Evolutionary conservation across 2,888 invertebrate species (phyloP).

Genomic region (Lordiphosa fenestrarum): DNA sequence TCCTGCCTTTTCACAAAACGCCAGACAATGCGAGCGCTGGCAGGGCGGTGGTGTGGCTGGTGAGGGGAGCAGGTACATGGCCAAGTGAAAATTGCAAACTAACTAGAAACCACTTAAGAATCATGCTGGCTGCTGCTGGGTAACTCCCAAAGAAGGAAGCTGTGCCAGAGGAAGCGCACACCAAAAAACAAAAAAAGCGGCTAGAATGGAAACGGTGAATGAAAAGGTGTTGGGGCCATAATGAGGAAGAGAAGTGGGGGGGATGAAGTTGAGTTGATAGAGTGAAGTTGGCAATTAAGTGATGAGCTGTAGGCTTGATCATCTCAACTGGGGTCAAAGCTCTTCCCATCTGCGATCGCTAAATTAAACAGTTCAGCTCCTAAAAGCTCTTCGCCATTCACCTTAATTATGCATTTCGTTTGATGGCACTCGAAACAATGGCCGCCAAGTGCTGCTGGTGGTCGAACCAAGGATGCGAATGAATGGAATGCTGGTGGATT

Average conservation of each 20-base stretch:
- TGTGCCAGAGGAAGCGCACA: constrained; percentile 8
- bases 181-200: constrained; percentile 13
- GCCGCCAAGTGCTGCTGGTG: constrained; percentile 9
- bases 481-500: constrained; percentile 44
- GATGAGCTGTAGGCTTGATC: too few species aligned
- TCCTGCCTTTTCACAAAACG: constrained; percentile 63
- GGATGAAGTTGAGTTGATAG: constrained; percentile 1
- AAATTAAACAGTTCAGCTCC: too few species aligned
- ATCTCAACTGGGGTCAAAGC: too few species aligned
- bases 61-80: constrained; percentile 13
- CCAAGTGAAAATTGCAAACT: constrained; percentile 69
- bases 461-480: constrained; percentile 15
- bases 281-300: not conserved
- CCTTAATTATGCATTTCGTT: constrained; percentile 37
- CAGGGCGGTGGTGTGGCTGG: not conserved
- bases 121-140: constrained; percentile 38
- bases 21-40: constrained; percentile 30
- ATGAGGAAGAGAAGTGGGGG: not conserved
- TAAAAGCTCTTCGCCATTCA: constrained; percentile 10
- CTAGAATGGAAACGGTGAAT: not conserved
- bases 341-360: too few species aligned
- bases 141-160: constrained; percentile 30
- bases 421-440: constrained; percentile 9
- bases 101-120: constrained; percentile 69
- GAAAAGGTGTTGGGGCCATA: constrained; percentile 8